phyloP scores from a whole-genome alignment of 2,888 invertebrate genomes.

The Ectemnius continuus region DNA sequence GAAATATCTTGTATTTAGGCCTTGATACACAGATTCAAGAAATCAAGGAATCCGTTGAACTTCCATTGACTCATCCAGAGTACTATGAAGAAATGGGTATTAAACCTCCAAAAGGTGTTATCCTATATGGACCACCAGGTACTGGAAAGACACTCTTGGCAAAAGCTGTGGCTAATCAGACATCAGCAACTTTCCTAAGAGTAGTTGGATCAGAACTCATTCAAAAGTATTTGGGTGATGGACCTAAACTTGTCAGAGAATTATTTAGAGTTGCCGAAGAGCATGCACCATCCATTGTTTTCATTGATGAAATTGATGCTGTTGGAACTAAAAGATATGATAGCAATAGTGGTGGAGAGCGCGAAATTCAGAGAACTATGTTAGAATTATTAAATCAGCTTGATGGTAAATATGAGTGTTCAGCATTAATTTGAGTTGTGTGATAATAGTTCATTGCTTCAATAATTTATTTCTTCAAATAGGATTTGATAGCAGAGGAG shows the following conservation, averaged over 20 bases:
- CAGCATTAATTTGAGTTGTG: constrained; percentile 79
- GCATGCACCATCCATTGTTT: constrained; percentile 99
- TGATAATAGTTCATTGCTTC: constrained; percentile 11
- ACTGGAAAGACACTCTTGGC: constrained; percentile 99
- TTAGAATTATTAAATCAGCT: constrained; percentile 98
- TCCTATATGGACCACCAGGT: constrained; percentile 98
- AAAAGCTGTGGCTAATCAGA: constrained; percentile 99
- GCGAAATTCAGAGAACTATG: constrained; percentile 99
- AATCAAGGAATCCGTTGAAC: constrained; percentile 98
- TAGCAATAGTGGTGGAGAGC: constrained; percentile 99
- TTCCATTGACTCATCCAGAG: constrained; percentile 99
- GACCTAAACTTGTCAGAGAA: constrained; percentile 98
- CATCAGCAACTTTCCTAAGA: constrained; percentile 98
- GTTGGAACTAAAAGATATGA: constrained; percentile 99
- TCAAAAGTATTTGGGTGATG: constrained; percentile 99
- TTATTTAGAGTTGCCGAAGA: constrained; percentile 99
- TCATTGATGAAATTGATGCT: constrained; percentile 99
- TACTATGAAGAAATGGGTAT: constrained; percentile 99
- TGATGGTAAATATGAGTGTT: constrained; percentile 89
- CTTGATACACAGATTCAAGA: constrained; percentile 98
- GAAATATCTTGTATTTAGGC: constrained; percentile 74
- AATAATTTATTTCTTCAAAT: background rate
- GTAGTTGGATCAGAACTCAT: constrained; percentile 99
- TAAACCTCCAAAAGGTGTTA: constrained; percentile 99
- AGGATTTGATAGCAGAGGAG: constrained; percentile 76